Evolutionary conservation across 1,140 invertebrate species (phyloP).

Genomic region (Drosophila lacertosa): DNA sequence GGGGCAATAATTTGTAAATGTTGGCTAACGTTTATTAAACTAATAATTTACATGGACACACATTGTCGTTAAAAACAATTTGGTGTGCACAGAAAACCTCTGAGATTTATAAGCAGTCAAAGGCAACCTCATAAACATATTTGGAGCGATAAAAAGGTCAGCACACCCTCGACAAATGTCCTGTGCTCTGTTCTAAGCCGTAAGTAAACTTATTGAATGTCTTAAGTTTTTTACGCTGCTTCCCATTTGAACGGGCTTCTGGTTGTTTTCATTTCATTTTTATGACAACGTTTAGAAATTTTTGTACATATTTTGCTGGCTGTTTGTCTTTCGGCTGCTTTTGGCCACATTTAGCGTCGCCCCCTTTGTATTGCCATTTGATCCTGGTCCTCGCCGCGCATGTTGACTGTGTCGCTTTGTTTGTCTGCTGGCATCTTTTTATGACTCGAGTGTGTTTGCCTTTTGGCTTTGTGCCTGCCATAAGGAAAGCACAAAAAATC

Average conservation of each 20-base stretch:
- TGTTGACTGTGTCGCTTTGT: constrained; percentile 74
- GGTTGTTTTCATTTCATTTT: constrained; percentile 82
- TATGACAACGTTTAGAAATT: constrained; percentile 82
- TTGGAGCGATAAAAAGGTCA: constrained; percentile 81
- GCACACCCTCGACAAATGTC: constrained; percentile 1
- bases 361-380: constrained; percentile 72
- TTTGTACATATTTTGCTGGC: constrained; percentile 71
- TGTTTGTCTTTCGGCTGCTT: constrained; percentile 60
- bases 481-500: constrained; percentile 59
- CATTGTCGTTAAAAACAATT: constrained; percentile 79
- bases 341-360: constrained; percentile 72
- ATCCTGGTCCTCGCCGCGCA: constrained; percentile 49
- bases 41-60: constrained; percentile 77
- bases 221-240: constrained; percentile 68
- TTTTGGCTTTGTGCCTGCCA: constrained; percentile 75
- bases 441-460: constrained; percentile 81
- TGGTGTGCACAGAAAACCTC: constrained; percentile 47
- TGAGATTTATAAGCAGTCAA: constrained; percentile 63
- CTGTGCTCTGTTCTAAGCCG: constrained; percentile 20
- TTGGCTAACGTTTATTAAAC: constrained; percentile 65
- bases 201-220: constrained; percentile 80
- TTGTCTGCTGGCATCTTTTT: constrained; percentile 82
- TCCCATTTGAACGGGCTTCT: constrained; percentile 29
- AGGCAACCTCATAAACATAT: constrained; percentile 61
- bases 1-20: constrained; percentile 41